Evolutionary conservation across 2,113 vertebrate species (phyloP).

Genomic region (Colossoma macropomum): DNA sequence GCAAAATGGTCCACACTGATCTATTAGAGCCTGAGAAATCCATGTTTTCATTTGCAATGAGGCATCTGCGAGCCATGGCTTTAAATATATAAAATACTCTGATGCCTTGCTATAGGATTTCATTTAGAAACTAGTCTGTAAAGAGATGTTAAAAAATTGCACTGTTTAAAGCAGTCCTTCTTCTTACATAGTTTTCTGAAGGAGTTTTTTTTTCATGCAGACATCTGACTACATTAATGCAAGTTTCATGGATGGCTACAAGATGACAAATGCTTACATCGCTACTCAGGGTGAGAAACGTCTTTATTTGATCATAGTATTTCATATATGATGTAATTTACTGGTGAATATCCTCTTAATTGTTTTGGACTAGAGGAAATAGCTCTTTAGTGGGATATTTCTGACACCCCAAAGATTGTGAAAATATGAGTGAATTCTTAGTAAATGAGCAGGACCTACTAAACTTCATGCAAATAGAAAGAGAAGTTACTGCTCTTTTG

Average conservation of each 20-base stretch:
- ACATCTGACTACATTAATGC: slow-evolving; percentile 84
- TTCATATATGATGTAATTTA: no score
- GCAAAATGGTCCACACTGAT: not conserved
- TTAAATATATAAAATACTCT: not conserved
- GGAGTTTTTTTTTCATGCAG: slow-evolving; percentile 57
- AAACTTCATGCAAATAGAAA: no score
- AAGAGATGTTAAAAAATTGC: not conserved
- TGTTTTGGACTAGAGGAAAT: no score
- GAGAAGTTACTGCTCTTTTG: no score
- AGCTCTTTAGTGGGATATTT: no score
- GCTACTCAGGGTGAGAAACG: slow-evolving; percentile 79
- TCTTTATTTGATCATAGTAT: no score
- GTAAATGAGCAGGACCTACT: no score
- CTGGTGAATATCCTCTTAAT: no score
- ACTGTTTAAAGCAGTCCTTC: not conserved
- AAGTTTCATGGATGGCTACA: slow-evolving; percentile 85
- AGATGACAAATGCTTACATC: slow-evolving; percentile 77
- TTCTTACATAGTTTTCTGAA: not conserved
- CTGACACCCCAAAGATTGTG: no score
- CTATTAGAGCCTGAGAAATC: not conserved
- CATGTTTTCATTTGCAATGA: not conserved
- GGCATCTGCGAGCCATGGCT: not conserved
- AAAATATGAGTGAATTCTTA: no score
- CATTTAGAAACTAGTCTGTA: not conserved
- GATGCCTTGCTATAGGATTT: not conserved